Percentiles rank a stretch among this genome's conserved stretches.
Evolutionary conservation across 2,113 vertebrate species (phyloP).

Genomic region (Phalacrocorax aristotelis): DNA sequence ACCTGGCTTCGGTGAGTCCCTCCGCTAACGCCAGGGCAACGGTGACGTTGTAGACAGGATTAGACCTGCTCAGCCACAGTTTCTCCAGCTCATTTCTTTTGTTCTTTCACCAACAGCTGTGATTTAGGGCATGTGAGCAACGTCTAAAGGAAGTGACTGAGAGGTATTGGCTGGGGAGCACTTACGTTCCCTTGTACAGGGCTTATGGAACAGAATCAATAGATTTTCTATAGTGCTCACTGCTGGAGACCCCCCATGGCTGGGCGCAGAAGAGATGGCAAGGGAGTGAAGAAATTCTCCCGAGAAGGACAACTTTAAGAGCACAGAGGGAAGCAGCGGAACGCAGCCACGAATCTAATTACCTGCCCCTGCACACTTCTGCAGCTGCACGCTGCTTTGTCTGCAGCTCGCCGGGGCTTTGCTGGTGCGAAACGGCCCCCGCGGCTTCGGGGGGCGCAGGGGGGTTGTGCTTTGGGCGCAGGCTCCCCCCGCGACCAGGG

Average conservation of each 20-base stretch:
- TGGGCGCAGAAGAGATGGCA: neutral
- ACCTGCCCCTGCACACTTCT: neutral
- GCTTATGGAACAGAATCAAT: neutral
- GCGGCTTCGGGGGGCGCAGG: accelerated
- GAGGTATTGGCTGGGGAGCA: conserved; percentile 8
- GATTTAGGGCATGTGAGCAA: neutral
- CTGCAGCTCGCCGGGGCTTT: neutral
- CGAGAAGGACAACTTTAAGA: neutral
- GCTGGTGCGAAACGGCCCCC: neutral
- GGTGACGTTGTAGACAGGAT: neutral
- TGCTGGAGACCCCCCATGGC: neutral
- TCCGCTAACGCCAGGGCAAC: accelerated
- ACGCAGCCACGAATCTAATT: accelerated
- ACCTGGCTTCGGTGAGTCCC: neutral
- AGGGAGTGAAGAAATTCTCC: neutral
- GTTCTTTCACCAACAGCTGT: neutral
- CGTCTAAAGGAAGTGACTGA: neutral
- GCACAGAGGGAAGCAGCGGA: neutral
- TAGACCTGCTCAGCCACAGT: neutral
- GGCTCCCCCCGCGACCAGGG: accelerated
- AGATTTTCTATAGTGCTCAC: neutral
- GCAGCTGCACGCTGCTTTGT: neutral
- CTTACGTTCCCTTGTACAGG: neutral
- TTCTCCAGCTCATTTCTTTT: neutral
- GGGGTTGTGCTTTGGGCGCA: neutral